These are phyloP conservation scores for Acomys russatus DNA, from an alignment of 2,797 vertebrate species.

Conservation along the genomic window DNA sequence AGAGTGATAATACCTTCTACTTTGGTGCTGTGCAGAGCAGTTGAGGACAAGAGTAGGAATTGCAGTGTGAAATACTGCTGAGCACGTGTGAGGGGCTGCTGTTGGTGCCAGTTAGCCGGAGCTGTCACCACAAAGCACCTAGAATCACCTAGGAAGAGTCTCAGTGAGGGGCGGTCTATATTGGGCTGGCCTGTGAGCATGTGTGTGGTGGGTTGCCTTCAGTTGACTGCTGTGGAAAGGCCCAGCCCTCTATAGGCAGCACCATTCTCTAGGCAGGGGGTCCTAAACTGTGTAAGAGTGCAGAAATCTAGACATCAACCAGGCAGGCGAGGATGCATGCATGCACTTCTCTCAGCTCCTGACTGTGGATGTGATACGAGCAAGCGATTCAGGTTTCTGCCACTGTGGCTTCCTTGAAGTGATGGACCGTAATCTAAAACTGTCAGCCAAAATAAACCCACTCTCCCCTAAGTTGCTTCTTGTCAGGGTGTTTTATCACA, in stretches of 20 bases:
- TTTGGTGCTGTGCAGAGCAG: neutral
- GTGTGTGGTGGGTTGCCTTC: neutral
- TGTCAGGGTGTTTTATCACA: neutral
- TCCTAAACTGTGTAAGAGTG: neutral
- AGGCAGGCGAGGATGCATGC: no score
- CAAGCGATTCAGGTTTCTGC: neutral
- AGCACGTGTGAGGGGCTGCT: neutral
- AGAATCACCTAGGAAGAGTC: neutral
- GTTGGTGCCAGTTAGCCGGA: no score
- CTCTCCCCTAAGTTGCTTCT: neutral
- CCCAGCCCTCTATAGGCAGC: fast-evolving
- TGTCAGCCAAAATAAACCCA: neutral
- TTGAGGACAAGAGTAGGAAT: neutral
- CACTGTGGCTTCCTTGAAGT: neutral
- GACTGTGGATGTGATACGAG: neutral
- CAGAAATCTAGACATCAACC: neutral
- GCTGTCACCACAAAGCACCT: neutral
- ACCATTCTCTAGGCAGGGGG: neutral
- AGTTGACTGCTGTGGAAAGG: neutral
- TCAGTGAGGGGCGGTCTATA: neutral
- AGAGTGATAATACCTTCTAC: no score
- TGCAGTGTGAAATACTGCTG: neutral
- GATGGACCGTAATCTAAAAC: neutral
- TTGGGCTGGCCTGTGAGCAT: neutral
- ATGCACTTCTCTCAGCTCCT: neutral